Evolutionary conservation across 2,797 vertebrate species (phyloP).

Genomic region (Hydrophis major): DNA sequence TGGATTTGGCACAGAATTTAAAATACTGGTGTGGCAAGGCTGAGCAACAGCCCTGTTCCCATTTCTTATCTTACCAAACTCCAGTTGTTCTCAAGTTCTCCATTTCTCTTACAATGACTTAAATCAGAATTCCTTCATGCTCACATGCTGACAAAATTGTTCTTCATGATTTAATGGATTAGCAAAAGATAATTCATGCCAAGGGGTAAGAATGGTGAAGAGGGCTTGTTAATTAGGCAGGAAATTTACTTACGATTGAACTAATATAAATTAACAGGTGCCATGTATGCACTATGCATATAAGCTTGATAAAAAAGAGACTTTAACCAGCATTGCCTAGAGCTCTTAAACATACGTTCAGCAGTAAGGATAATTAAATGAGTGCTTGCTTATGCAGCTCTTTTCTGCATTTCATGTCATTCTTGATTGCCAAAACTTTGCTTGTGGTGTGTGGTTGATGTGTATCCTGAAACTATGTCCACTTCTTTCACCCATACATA

Average conservation of each 20-base stretch:
- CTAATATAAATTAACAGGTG: conserved; percentile 21
- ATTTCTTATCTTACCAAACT: neutral
- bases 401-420: neutral
- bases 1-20: neutral
- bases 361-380: neutral
- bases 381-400: neutral
- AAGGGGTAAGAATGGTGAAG: neutral
- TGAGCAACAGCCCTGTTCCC: neutral
- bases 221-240: conserved; percentile 8
- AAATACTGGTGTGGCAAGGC: neutral
- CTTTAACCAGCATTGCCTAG: neutral
- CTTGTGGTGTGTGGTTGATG: neutral
- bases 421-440: neutral
- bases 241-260: conserved; percentile 11
- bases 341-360: neutral
- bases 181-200: neutral
- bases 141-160: neutral
- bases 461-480: neutral
- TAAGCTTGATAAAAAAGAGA: neutral
- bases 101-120: neutral
- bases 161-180: neutral
- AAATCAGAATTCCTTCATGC: conserved; percentile 1
- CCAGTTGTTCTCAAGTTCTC: neutral
- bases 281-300: neutral
- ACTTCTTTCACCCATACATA: neutral